phyloP scores from a whole-genome alignment of 1,140 invertebrate genomes.

The Eriosoma lanigerum region DNA sequence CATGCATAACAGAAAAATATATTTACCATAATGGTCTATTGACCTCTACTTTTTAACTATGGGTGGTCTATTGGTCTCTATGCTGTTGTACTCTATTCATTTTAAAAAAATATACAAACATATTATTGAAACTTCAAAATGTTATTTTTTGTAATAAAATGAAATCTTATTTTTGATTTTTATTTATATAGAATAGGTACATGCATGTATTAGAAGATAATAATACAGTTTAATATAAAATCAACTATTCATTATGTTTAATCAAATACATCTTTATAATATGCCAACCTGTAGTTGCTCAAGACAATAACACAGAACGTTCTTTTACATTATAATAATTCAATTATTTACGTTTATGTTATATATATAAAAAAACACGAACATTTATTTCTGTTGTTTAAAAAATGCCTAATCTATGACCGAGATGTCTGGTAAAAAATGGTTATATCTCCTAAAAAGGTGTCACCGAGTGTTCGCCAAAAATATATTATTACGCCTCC shows the following conservation, averaged over 20 bases:
- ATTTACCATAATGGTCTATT: not conserved
- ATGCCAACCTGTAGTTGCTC: not conserved
- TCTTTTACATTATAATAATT: not conserved
- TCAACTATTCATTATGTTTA: not conserved
- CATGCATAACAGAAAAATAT: not conserved
- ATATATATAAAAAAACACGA: no score
- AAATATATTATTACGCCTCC: conserved; percentile 5
- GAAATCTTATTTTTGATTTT: not conserved
- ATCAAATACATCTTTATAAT: not conserved
- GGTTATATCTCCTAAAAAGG: conserved; percentile 9
- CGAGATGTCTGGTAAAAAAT: conserved; percentile 14
- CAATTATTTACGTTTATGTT: not conserved
- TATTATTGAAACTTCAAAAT: not conserved
- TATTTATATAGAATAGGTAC: no score
- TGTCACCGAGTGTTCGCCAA: not conserved
- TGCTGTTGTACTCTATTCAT: not conserved
- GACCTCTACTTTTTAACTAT: not conserved
- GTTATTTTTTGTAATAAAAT: not conserved
- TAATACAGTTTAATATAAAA: not conserved
- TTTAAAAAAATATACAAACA: not conserved
- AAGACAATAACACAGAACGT: not conserved
- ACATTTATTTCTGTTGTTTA: no score
- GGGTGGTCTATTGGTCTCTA: no score
- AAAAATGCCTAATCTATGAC: not conserved
- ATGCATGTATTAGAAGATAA: not conserved